These are phyloP conservation scores for Procavia capensis DNA, from an alignment of 2,113 vertebrate genomes.

Conservation along the genomic window DNA sequence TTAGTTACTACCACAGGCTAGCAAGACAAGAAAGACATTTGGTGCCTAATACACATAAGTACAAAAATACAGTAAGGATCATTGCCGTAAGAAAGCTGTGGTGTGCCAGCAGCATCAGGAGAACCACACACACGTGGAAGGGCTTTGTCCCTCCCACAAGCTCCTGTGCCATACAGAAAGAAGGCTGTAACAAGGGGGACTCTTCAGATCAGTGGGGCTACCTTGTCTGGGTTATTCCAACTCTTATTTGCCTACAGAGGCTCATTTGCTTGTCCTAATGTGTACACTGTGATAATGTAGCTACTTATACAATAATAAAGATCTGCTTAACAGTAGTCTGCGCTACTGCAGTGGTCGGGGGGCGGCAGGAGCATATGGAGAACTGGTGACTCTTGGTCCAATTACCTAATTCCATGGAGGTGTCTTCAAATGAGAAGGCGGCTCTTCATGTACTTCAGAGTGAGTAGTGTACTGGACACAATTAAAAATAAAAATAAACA, in stretches of 20 bases:
- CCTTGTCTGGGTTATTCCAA: slow-evolving; percentile 83
- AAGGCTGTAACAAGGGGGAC: slow-evolving; percentile 82
- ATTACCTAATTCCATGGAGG: slow-evolving; percentile 74
- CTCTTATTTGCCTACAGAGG: slow-evolving; percentile 87
- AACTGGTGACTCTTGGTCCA: slow-evolving; percentile 83
- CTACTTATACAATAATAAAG: slow-evolving; percentile 84
- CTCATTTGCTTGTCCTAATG: slow-evolving; percentile 86
- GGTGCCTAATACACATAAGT: slow-evolving; percentile 85
- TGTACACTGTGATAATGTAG: slow-evolving; percentile 86
- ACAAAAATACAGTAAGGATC: slow-evolving; percentile 82
- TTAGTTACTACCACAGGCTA: slow-evolving; percentile 73
- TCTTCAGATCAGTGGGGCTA: slow-evolving; percentile 81
- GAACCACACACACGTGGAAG: slow-evolving; percentile 76
- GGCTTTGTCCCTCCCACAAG: slow-evolving; percentile 75
- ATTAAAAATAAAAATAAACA: no score
- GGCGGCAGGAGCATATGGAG: slow-evolving; percentile 65
- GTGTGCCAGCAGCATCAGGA: slow-evolving; percentile 79
- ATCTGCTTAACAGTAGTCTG: slow-evolving; percentile 82
- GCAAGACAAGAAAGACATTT: slow-evolving; percentile 81
- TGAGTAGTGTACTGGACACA: slow-evolving; percentile 77
- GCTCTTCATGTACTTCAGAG: slow-evolving; percentile 78
- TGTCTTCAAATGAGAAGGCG: slow-evolving; percentile 75
- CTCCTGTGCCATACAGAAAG: slow-evolving; percentile 79
- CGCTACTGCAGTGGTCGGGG: slow-evolving; percentile 75
- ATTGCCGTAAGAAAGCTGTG: slow-evolving; percentile 80